Percentiles rank a stretch among this genome's conserved stretches.
Conservation (phyloP, 2,888 invertebrate species). For the Thera obeliscata region DNA sequence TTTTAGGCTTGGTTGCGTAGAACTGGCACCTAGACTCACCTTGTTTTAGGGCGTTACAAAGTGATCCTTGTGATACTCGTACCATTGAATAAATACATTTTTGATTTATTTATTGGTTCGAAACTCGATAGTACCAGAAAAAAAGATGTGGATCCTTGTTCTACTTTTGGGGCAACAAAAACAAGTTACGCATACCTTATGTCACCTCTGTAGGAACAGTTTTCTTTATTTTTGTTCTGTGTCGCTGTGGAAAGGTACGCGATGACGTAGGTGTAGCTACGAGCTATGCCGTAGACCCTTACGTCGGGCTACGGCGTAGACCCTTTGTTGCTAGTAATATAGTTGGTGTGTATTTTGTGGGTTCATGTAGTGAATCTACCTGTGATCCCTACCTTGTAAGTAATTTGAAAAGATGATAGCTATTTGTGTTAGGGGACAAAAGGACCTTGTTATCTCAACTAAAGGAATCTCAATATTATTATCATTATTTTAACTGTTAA, state of each 20-base stretch:
- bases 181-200: constrained; percentile 16
- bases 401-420: background rate
- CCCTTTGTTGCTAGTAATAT: constrained; percentile 2
- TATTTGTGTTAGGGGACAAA: background rate
- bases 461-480: background rate
- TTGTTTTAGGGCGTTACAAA: too few species aligned
- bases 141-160: background rate
- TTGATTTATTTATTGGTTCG: background rate
- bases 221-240: too few species aligned
- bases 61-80: too few species aligned
- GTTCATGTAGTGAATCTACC: background rate
- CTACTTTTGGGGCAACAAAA: constrained; percentile 13
- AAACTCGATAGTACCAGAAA: background rate
- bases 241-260: background rate
- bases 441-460: background rate
- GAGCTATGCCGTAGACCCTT: constrained; percentile 5
- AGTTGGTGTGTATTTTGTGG: background rate
- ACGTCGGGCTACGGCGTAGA: constrained; percentile 3
- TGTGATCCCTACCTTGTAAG: background rate
- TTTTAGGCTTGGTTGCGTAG: too few species aligned
- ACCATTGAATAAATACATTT: too few species aligned
- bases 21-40: too few species aligned
- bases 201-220: constrained; percentile 3
- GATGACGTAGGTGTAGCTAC: constrained; percentile 4
- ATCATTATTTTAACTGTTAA: too few species aligned